phyloP scores from a whole-genome alignment of 2,888 invertebrate species.

The Bellardia pandia region DNA sequence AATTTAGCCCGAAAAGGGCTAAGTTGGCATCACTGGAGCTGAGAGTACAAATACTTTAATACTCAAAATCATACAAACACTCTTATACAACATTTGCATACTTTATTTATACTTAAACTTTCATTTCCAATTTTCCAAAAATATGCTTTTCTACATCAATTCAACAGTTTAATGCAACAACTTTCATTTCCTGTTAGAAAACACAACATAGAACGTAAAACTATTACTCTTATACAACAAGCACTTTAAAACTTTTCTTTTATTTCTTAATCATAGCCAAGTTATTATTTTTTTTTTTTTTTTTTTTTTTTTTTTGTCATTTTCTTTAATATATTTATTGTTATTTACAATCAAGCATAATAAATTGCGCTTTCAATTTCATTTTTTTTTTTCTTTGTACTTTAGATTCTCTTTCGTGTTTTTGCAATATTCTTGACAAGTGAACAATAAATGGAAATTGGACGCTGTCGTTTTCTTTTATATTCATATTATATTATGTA shows the following conservation, averaged over 20 bases:
- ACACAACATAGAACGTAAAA: neutral
- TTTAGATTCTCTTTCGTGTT: constrained; percentile 14
- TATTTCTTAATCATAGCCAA: neutral
- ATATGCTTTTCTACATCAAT: neutral
- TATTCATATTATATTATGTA: neutral
- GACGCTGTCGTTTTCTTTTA: constrained; percentile 35
- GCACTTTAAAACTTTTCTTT: neutral
- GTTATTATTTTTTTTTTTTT: neutral
- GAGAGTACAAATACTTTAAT: too few species aligned
- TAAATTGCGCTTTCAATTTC: constrained; percentile 80
- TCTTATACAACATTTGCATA: constrained; percentile 28
- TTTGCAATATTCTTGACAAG: constrained; percentile 14
- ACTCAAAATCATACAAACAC: neutral
- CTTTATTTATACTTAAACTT: neutral
- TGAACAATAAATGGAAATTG: constrained; percentile 52
- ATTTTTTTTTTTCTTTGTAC: constrained; percentile 46
- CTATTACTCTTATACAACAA: constrained; percentile 7
- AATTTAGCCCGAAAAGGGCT: too few species aligned
- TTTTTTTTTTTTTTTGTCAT: constrained; percentile 18
- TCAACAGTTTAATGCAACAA: constrained; percentile 50
- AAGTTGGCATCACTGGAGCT: too few species aligned
- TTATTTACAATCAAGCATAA: constrained; percentile 66
- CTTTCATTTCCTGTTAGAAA: neutral
- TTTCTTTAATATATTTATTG: constrained; percentile 41
- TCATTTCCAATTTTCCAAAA: neutral